Conservation (phyloP, 2,888 invertebrate genomes). For the Cheilosia soror region DNA sequence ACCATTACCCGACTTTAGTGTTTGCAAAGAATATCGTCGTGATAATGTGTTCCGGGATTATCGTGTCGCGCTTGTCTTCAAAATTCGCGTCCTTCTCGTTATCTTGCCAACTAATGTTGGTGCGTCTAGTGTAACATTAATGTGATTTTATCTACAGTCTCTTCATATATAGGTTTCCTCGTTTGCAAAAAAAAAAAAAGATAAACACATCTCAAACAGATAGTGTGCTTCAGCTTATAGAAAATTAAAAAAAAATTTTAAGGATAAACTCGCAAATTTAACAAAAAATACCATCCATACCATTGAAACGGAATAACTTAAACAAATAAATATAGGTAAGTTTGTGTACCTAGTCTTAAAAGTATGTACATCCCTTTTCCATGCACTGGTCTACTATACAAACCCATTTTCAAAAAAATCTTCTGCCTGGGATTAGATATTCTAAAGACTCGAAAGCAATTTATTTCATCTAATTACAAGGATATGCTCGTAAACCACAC, state of each 20-base stretch:
- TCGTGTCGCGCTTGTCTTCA: constrained; percentile 6
- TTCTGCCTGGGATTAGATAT: not conserved
- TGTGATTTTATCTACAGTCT: constrained; percentile 17
- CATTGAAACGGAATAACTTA: constrained; percentile 63
- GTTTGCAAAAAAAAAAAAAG: constrained; percentile 2
- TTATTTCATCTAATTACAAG: constrained; percentile 13
- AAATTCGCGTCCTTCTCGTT: constrained; percentile 1
- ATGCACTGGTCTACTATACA: not conserved
- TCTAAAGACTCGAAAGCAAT: not conserved
- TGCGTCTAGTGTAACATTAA: constrained; percentile 13
- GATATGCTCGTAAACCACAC: constrained; percentile 12
- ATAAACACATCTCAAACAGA: constrained; percentile 9
- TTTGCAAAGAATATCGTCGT: constrained; percentile 5
- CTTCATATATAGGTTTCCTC: constrained; percentile 14
- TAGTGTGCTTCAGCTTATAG: constrained; percentile 16
- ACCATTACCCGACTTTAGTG: constrained; percentile 3
- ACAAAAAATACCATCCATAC: constrained; percentile 45
- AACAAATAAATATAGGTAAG: constrained; percentile 47
- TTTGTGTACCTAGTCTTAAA: not conserved
- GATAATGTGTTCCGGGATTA: constrained; percentile 18
- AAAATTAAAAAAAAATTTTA: not conserved
- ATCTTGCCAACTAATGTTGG: not conserved
- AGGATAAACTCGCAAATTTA: constrained; percentile 42
- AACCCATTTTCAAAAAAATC: not conserved
- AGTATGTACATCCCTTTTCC: not conserved